Base-by-base conservation (phyloP, 30 jellyfish, hydroid and myxozoan genomes). In the Catostylus mosaicus region DNA sequence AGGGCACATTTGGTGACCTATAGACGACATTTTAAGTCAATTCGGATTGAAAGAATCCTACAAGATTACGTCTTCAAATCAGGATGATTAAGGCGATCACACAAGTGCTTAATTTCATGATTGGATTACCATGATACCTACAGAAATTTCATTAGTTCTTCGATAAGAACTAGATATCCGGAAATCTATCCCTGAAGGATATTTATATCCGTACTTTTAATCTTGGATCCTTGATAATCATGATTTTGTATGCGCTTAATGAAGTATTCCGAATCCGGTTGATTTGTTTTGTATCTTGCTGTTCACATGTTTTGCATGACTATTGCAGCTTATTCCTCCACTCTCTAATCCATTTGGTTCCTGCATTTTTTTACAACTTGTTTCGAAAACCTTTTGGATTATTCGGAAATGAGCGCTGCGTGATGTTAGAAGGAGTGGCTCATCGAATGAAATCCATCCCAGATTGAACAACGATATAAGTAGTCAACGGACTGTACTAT, bases 141-240 rank as follows among this genome's bases (percentile, higher is more conserved):
- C 38, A 27, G 40, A 27, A 59, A 27, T 24, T 59, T 2, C 36
- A 7, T 22, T 22, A 59, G 38, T 35, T 32, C 7, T 26, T 27
- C 71, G 71, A 50, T 65, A 65, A 65, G 77, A 1, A 30, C 27
- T 11, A 18, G 54, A 65, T 35, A 68, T 68, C 80, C 80, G 80
- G 80, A 68, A 33, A 68, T 68, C 80, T 33, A 35, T 68, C 37
- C 45, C 36, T 48, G 37, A 32, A 12, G 33, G 63, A 68, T 68
- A 68, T 68, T 48, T 26, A 38, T 68, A 19, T 68, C 64, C 65
- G 10, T 22, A n/a, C 22, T 20, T 43, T 30, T 36, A 12, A 30
- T 29, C 11, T 66, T 12, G 19, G 14, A 66, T 66, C 78, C 62
- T 20, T 30, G 57, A 27, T 29, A 30, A 30, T 66, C 52, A 19